Conservation (phyloP, 2,888 invertebrate genomes). For the Erebia ligea region DNA sequence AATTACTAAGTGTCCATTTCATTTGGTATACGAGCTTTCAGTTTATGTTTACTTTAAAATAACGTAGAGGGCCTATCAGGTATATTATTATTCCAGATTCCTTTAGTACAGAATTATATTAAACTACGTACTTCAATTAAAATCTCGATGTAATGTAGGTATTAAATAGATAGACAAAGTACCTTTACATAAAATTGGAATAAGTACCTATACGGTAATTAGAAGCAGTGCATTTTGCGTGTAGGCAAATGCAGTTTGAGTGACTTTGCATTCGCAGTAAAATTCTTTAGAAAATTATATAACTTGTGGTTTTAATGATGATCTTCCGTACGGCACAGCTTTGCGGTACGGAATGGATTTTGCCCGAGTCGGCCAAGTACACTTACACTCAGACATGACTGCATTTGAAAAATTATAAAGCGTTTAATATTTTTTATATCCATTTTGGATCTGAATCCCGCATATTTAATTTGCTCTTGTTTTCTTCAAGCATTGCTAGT, state of each 20-base stretch:
- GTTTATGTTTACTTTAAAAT: not conserved
- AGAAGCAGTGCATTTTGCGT: constrained; percentile 30
- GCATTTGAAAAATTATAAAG: constrained; percentile 36
- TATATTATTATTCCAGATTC: not conserved
- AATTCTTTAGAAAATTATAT: constrained; percentile 45
- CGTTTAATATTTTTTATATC: constrained; percentile 37
- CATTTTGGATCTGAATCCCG: constrained; percentile 24
- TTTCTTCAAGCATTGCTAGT: constrained; percentile 8
- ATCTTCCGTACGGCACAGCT: constrained; percentile 40
- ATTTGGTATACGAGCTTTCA: no score
- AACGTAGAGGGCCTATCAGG: not conserved
- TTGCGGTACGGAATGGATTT: constrained; percentile 40
- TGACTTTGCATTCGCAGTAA: constrained; percentile 40
- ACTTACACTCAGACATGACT: constrained; percentile 31
- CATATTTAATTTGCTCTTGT: constrained; percentile 36
- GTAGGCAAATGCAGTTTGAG: constrained; percentile 40
- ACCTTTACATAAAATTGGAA: constrained; percentile 14
- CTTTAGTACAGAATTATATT: not conserved
- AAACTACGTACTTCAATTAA: constrained; percentile 8
- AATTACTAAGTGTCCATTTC: no score
- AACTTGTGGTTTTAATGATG: constrained; percentile 46
- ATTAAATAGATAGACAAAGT: not conserved
- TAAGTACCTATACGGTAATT: constrained; percentile 34
- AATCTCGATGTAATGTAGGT: constrained; percentile 3
- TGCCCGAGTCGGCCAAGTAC: constrained; percentile 36